Conservation (phyloP, 2,113 vertebrate genomes). For the Muscicapa adusta region DNA sequence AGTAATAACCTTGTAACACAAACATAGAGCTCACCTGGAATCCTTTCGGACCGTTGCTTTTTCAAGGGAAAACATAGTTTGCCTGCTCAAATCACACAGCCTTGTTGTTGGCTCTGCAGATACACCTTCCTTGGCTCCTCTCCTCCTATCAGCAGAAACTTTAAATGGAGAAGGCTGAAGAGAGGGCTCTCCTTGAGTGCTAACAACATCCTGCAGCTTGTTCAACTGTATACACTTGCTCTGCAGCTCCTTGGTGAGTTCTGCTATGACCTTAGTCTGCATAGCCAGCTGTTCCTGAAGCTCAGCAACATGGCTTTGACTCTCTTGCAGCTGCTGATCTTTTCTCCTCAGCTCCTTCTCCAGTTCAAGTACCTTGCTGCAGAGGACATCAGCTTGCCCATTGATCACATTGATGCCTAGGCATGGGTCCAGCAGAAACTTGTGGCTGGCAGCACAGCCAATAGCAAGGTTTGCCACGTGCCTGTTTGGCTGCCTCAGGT, state of each 20-base stretch:
- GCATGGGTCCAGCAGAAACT: conserved; percentile 32
- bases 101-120: conserved; percentile 87
- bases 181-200: conserved; percentile 64
- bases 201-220: conserved; percentile 84
- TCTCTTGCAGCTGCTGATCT: conserved; percentile 77
- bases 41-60: conserved; percentile 86
- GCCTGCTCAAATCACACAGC: conserved; percentile 77
- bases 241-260: conserved; percentile 85
- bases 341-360: conserved; percentile 81
- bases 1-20: not conserved
- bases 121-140: conserved; percentile 89
- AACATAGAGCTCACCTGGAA: conserved; percentile 76
- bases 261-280: conserved; percentile 76
- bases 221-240: conserved; percentile 82
- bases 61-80: conserved; percentile 86
- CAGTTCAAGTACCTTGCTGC: conserved; percentile 77
- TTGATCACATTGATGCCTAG: not conserved
- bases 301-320: conserved; percentile 73
- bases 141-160: conserved; percentile 75
- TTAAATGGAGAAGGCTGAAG: conserved; percentile 66
- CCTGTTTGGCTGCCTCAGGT: conserved; percentile 72
- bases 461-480: conserved; percentile 45
- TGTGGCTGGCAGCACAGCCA: conserved; percentile 36
- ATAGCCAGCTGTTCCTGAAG: conserved; percentile 81
- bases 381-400: conserved; percentile 65